phyloP scores from a whole-genome alignment of 2,888 invertebrate genomes.

The Rotaria sp. region DNA sequence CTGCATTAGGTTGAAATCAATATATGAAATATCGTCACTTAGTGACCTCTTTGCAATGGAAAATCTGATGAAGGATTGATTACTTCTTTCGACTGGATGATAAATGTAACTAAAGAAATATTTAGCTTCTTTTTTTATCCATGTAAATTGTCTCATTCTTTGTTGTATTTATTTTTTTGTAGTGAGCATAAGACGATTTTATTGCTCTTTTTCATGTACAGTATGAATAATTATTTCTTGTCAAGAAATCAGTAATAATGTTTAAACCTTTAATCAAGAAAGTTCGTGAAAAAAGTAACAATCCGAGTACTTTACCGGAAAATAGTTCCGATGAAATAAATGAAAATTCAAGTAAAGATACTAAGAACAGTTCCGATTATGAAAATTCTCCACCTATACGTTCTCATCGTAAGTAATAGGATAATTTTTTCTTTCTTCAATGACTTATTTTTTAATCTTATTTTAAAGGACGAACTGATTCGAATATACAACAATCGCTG shows the following conservation, averaged over 20 bases:
- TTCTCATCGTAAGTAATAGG: not conserved
- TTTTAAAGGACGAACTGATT: not conserved
- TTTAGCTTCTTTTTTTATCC: not conserved
- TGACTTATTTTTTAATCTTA: not conserved
- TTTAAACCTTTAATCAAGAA: slow-evolving; percentile 4
- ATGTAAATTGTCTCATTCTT: not conserved
- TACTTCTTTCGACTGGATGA: not conserved
- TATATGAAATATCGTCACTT: no score
- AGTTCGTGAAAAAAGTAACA: not conserved
- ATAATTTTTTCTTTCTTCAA: no score
- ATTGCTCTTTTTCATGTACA: not conserved
- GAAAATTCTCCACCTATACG: not conserved
- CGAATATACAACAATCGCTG: not conserved
- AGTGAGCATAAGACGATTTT: not conserved
- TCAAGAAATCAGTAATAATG: not conserved
- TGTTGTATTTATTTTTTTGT: not conserved
- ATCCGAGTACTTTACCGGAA: not conserved
- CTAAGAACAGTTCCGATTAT: not conserved
- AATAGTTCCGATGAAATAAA: not conserved
- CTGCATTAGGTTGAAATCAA: no score
- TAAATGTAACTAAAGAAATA: not conserved
- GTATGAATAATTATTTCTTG: not conserved
- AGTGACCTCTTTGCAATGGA: not conserved
- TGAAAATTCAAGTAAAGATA: not conserved
- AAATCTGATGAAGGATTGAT: not conserved